phyloP scores from a whole-genome alignment of 2,888 invertebrate genomes.

The Euplexia lucipara region DNA sequence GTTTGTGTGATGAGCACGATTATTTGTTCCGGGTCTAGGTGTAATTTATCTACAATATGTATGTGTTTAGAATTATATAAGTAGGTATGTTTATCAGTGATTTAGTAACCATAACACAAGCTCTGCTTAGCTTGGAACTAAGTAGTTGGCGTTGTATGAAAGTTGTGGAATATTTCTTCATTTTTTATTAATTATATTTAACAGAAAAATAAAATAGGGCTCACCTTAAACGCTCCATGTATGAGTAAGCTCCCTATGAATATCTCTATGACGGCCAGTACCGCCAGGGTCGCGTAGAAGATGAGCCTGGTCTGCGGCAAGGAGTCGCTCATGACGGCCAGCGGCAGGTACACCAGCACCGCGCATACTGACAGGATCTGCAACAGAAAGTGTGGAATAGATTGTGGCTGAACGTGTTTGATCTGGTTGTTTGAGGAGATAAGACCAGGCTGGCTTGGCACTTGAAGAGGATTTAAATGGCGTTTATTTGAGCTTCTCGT shows the following conservation, averaged over 20 bases:
- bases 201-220: background rate
- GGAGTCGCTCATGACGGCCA: slow-evolving; percentile 67
- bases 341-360: slow-evolving; percentile 72
- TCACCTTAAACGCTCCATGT: slow-evolving; percentile 78
- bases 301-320: slow-evolving; percentile 66
- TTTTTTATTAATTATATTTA: too few relatives aligned
- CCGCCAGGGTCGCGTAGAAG: slow-evolving; percentile 73
- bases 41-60: too few relatives aligned
- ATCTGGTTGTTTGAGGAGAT: slow-evolving; percentile 19
- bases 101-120: too few relatives aligned
- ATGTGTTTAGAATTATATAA: too few relatives aligned
- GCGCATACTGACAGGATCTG: slow-evolving; percentile 73
- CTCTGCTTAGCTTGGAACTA: too few relatives aligned
- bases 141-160: too few relatives aligned
- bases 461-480: background rate
- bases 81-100: too few relatives aligned
- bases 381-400: background rate
- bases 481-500: slow-evolving; percentile 11
- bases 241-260: slow-evolving; percentile 74
- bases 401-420: background rate
- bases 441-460: slow-evolving; percentile 1
- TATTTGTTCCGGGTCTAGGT: too few relatives aligned
- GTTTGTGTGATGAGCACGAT: too few relatives aligned
- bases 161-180: too few relatives aligned
- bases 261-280: slow-evolving; percentile 68